Evolutionary conservation across 35 echinoderm and acorn worm genomes (phyloP), one percentile per base, ranked within the genome.

Genomic region (Heliocidaris tuberculata): DNA sequence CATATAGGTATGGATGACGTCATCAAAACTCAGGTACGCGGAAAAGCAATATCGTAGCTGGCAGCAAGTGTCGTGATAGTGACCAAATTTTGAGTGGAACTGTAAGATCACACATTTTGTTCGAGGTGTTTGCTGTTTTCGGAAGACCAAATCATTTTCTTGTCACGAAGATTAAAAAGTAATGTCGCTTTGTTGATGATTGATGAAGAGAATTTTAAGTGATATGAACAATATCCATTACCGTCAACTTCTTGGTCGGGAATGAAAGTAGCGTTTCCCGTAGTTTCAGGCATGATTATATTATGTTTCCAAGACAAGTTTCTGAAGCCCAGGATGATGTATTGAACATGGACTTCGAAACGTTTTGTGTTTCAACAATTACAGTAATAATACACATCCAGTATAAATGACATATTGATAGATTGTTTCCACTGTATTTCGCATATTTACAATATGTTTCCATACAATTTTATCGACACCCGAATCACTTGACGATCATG

Each of bases 161-260:
- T 21, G 27, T 78, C 5, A 24, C 65, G 21, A 78, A 42, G 21
- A n/a, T 78, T 78, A n/a, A 78, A 78, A n/a, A 78, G 65, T 7
- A 27, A 78, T 78, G 65, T 78, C 7, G 65, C 65, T 21, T 21
- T 78, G 27, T n/a, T n/a, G 21, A 78, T 78, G 65, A 78, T 78
- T 27, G 65, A 78, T 78, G 65, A 78, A 78, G 52, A 5, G 19
- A 42, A 78, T n/a, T 19, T n/a, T 78, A 78, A 78, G 65, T 78
- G 65, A 78, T 78, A 78, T 78, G 65, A 78, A 78, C 65, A 78
- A 78, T 78, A 78, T 78, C 65, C 65, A 78, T 78, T 78, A 78
- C 27, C 65, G 65, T 21, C 19, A 78, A n/a, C 27, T 5, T 7
- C 27, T n/a, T 78, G 7, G 65, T 78, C 21, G 65, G 65, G 27